Evolutionary conservation across 2,113 vertebrate species (phyloP), one percentile per base, ranked within the genome.

Genomic region (Prinia subflava): DNA sequence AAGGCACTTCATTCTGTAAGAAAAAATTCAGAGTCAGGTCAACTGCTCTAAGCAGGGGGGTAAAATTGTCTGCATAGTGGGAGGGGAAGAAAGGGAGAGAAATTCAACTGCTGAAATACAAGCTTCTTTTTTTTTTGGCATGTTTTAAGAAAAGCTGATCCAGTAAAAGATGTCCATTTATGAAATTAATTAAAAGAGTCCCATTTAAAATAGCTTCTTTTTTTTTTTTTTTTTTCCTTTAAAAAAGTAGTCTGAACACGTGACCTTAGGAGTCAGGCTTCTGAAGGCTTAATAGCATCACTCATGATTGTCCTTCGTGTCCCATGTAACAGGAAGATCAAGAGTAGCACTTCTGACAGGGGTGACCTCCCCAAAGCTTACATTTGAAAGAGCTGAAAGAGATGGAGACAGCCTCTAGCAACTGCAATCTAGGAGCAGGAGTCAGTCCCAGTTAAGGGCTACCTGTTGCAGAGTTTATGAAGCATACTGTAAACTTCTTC

Each of bases 1-100:
- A 99, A 99, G 99, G 99, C 99, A 99, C 99, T 99, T 99, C 98
- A 98, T 99, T 98, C 98, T 98, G 98, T 98, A 98, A 98, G 98
- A 98, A 97, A 98, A 98, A 97, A 98, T 98, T 98, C 98, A 98
- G 98, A 99, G 98, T 98, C 98, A 98, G 98, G 98, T 98, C 98
- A 98, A 98, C 97, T 95, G 98, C 98, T 98, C 97, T 70, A 95
- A 96, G 98, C 97, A 87, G 97, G 92, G 94, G 87, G 92, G 79
- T 97, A 95, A 94, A 92, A 98, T 96, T 95, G 97, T 98, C 98
- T 98, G 98, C 98, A 98, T 98, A 98, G 98, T 94, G 68, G 96
- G 96, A 89, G 67, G 92, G 95, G 67, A 83, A 87, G 97, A 92
- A 90, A 90, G 95, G 95, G 96, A 94, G 88, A 94, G 95, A 96